Evolutionary conservation across 1,140 invertebrate species (phyloP).

Genomic region (Heterodera schachtii): DNA sequence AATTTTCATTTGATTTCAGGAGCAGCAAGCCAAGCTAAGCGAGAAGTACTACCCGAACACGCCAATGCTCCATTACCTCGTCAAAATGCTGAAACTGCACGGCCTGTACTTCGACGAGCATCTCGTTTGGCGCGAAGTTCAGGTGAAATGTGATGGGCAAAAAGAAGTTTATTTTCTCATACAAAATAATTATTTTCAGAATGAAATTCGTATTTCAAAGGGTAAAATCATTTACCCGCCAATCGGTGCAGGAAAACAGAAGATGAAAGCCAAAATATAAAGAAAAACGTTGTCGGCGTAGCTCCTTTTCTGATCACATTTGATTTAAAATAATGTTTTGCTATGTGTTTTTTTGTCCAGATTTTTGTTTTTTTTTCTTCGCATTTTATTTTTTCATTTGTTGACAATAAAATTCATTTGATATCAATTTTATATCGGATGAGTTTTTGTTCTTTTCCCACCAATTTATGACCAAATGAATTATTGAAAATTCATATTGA

Average conservation of each 20-base stretch:
- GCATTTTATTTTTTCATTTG: too few species aligned
- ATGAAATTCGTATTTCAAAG: conserved; percentile 57
- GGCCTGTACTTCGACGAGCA: conserved; percentile 64
- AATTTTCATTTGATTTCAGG: conserved; percentile 17
- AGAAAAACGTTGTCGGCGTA: not conserved
- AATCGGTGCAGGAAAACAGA: conserved; percentile 61
- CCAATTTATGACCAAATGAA: not conserved
- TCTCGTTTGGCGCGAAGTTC: conserved; percentile 59
- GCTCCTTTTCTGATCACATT: too few species aligned
- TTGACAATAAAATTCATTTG: too few species aligned
- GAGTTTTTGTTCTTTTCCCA: not conserved
- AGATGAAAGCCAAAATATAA: conserved; percentile 38
- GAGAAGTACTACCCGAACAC: conserved; percentile 60
- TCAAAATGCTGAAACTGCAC: conserved; percentile 63
- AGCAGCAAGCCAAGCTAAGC: conserved; percentile 54
- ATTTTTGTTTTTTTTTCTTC: too few species aligned
- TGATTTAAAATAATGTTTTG: too few species aligned
- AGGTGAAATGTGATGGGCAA: conserved; percentile 28
- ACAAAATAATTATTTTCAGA: conserved; percentile 31
- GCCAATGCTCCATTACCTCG: conserved; percentile 65
- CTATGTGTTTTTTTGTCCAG: too few species aligned
- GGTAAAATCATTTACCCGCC: conserved; percentile 59
- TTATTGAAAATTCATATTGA: not conserved
- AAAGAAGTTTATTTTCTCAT: conserved; percentile 19
- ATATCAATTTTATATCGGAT: not conserved